These are phyloP conservation scores for Coluber constrictor DNA, from an alignment of 2,797 vertebrate genomes.

Conservation along the genomic window DNA sequence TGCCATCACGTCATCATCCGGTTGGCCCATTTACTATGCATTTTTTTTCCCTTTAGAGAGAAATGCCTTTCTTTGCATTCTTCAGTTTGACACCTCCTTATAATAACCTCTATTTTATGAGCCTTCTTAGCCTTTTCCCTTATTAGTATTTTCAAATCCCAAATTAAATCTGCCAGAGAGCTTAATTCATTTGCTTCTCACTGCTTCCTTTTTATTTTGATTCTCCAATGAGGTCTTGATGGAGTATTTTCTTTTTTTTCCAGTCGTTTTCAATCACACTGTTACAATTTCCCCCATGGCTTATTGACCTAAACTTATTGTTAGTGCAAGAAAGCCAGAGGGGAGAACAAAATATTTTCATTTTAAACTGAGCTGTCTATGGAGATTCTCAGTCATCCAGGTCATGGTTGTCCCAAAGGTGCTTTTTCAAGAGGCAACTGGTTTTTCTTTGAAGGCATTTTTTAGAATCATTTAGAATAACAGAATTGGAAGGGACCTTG, in stretches of 20 bases:
- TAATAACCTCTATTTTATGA: slow-evolving; percentile 38
- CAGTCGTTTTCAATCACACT: background rate
- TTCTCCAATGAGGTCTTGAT: slow-evolving; percentile 21
- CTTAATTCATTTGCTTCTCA: slow-evolving; percentile 43
- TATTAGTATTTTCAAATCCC: slow-evolving; percentile 48
- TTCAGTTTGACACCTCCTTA: slow-evolving; percentile 26
- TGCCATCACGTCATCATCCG: background rate
- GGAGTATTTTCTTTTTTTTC: slow-evolving; percentile 6
- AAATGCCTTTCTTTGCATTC: background rate
- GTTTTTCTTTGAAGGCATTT: too few relatives aligned
- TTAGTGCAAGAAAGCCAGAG: slow-evolving; percentile 30
- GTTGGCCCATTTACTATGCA: background rate
- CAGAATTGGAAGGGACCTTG: too few relatives aligned
- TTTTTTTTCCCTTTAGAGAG: background rate
- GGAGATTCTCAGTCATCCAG: too few relatives aligned
- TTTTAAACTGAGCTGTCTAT: slow-evolving; percentile 6
- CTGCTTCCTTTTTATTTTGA: slow-evolving; percentile 43
- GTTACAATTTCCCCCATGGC: background rate
- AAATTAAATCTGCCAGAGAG: slow-evolving; percentile 49
- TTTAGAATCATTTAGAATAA: too few relatives aligned
- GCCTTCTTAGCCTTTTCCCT: slow-evolving; percentile 11
- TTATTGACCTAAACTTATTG: slow-evolving; percentile 42
- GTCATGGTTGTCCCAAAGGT: too few relatives aligned
- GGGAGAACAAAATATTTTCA: slow-evolving; percentile 24
- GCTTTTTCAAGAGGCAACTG: too few relatives aligned